Base-by-base conservation (phyloP, 2,888 invertebrate species). In the Hirtodrosophila duncani region DNA sequence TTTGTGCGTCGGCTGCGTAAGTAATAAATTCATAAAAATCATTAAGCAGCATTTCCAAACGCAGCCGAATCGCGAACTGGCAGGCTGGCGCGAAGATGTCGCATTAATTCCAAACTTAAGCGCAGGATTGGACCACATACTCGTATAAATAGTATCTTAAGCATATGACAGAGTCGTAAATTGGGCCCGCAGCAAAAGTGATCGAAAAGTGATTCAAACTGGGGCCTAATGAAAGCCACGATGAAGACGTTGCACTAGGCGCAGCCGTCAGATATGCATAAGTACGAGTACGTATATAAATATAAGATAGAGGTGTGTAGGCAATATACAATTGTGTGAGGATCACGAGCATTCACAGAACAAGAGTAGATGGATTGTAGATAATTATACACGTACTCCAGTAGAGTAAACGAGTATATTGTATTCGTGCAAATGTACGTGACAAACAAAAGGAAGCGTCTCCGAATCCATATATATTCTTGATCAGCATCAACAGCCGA, bases 11-110 rank as follows among this genome's bases (percentile, higher is more conserved):
- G 78, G 42, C 75, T 69, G 70, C 57, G 61, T 53, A 34, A 65
- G 67, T 80, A 79, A 79, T 72, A 72, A 72, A 79, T 72, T 75
- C 72, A 72, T 72, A 72, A 72, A 71, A 72, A 72, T 72, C 79
- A 72, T 72, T 75, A 72, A 79, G 75, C 67, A 50, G 63, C 56
- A 61, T 66, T 74, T 65, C 53, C 56, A 46, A 49, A 37, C 23
- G 49, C 33, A 20, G 10, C 27, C 31, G 42, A 24, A 11, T n/a
- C n/a, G n/a, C n/a, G n/a, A n/a, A n/a, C n/a, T n/a, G n/a, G n/a
- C n/a, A n/a, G n/a, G n/a, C n/a, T n/a, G n/a, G n/a, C 36, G 24
- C 31, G 42, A 50, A 63, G 57, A 48, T 70, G 70, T 70, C 70
- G 69, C 70, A 77, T 70, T 72, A 53, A 71, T 68, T 77, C 62